Base-by-base conservation (phyloP, 1,140 invertebrate genomes). In the Mercenaria mercenaria region DNA sequence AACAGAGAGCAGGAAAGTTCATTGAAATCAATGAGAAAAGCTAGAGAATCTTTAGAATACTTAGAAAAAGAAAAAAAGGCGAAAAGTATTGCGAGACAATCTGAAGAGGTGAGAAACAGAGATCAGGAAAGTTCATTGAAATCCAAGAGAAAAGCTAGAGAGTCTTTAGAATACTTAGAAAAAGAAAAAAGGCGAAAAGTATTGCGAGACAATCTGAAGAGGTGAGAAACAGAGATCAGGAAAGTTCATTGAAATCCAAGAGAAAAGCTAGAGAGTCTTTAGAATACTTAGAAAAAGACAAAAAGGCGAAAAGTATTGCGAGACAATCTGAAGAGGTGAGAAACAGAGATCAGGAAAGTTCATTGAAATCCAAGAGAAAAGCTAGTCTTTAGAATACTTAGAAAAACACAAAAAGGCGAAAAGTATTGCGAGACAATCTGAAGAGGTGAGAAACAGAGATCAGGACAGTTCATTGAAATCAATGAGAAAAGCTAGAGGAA, bases 101-200 rank as follows among this genome's bases (percentile, higher is more conserved):
- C 20, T 59, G 37, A 64, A 29, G 61, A 43, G 29, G 6, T 61
- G 61, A 39, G 52, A 82, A 82, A 82, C 13, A 64, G 26, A 47
- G 29, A 23, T 39, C 15, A 26, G 29, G 37, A 61, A 20, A 15
- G n/a, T n/a, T n/a, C n/a, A n/a, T n/a, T n/a, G n/a, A 39, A 61
- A 34, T 82, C 80, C 32, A 84, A 84, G 47, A 18, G 56, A 61
- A 59, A 82, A 29, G 32, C 79, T 56, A 82, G 56, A 52, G 6
- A 13, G n/a, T 10, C 4, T 29, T 3, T 11, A 61, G 4, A 10
- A 82, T 37, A 59, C 6, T 59, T 59, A 39, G 6, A 34, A 20
- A 82, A 82, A 82, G 32, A 82, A 82, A 64, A n/a, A n/a, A n/a
- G n/a, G n/a, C n/a, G 59, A 59, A 64, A 82, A 56, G 6, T 47